Evolutionary conservation across 2,113 vertebrate species (phyloP).

Genomic region (Boleophthalmus pectinirostris): DNA sequence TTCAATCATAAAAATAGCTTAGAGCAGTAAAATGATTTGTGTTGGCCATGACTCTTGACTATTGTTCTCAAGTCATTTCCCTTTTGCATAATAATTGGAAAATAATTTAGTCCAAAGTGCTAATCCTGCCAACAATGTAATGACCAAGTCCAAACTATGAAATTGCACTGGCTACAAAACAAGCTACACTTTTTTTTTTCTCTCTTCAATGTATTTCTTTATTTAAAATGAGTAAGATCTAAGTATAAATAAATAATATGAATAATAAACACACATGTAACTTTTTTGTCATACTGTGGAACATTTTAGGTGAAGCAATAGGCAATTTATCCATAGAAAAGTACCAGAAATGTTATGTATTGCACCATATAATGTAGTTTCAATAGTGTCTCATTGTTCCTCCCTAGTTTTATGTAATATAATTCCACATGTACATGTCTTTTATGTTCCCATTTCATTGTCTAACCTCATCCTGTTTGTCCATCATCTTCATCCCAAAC

Average conservation of each 20-base stretch:
- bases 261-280: not conserved
- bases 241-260: no score
- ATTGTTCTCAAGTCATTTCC: not conserved
- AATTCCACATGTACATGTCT: not conserved
- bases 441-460: not conserved
- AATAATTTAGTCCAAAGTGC: not conserved
- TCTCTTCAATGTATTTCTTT: not conserved
- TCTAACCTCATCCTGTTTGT: slow-evolving; percentile 23
- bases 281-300: not conserved
- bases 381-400: not conserved
- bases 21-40: not conserved
- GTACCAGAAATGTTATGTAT: no score
- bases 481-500: slow-evolving; percentile 54
- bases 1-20: no score
- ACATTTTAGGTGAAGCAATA: no score
- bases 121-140: slow-evolving; percentile 1
- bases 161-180: not conserved
- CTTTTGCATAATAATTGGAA: not conserved
- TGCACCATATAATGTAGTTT: not conserved
- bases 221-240: not conserved
- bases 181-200: not conserved
- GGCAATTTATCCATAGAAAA: no score
- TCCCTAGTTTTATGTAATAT: not conserved
- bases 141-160: not conserved
- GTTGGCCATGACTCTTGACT: not conserved